Evolutionary conservation across 2,113 vertebrate species (phyloP), one percentile per base, ranked within the genome.

Genomic region (Argyrosomus japonicus): DNA sequence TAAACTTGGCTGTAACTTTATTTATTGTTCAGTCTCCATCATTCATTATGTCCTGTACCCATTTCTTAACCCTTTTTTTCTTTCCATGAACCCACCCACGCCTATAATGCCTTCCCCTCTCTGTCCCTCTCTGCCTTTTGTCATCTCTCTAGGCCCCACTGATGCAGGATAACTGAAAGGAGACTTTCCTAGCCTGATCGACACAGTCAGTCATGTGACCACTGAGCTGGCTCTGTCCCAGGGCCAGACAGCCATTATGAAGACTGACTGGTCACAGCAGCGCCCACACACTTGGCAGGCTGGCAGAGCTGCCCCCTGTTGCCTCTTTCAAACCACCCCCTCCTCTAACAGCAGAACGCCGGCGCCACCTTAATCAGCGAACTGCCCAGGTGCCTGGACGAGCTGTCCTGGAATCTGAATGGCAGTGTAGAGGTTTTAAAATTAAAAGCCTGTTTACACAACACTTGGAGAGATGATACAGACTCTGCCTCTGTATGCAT

Each of bases 211-310:
- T 83, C 84, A 81, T 80, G 81, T 85, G 87, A 91, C 73, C 64
- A 80, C 67, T 75, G 78, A 77, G 84, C 81, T 89, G 89, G 90
- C 90, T 91, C 73, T 75, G 53, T 85, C 84, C 85, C 74, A 86
- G 69, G 40, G 82, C 77, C 86, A 83, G 76, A 85, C 87, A 89
- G 77, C 87, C 88, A 83, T 93, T 93, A 91, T 88, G 81, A 90
- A 93, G 88, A 88, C 85, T 85, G 89, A 92, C 88, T 84, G 88
- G 88, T 81, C 89, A 85, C 84, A 91, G 87, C 89, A 79, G 85
- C 47, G 83, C 84, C 87, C 89, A 88, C 90, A 92, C 85, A 91
- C 82, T 92, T 92, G 91, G 91, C 90, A 91, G 86, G 50, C 89
- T 88, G 89, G 91, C 79, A 89, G 25, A 73, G 68, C 72, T 84